Percentiles rank a stretch among this genome's conserved stretches.
phyloP scores from a whole-genome alignment of 2,797 vertebrate species.

The Chelidonichthys spinosus region DNA sequence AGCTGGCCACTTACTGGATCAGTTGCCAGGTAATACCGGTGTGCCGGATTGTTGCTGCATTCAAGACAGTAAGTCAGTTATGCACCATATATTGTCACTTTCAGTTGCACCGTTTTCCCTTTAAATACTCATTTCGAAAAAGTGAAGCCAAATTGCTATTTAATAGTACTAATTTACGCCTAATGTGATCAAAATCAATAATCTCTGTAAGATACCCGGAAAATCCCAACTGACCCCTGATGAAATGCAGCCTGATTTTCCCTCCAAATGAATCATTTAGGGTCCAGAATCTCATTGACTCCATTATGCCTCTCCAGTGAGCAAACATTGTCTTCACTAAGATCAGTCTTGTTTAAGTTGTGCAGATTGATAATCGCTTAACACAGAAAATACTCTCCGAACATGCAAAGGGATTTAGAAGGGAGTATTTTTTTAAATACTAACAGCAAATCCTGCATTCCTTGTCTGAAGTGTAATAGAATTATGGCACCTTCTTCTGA shows the following conservation, averaged over 20 bases:
- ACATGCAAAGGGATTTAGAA: background rate
- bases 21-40: constrained; percentile 96
- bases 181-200: constrained; percentile 21
- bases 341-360: constrained; percentile 1
- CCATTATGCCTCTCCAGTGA: constrained; percentile 1
- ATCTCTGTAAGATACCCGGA: constrained; percentile 26
- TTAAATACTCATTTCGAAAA: background rate
- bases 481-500: background rate
- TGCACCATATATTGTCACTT: background rate
- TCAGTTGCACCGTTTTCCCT: background rate
- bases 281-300: constrained; percentile 13
- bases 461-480: constrained; percentile 7
- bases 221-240: constrained; percentile 13
- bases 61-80: constrained; percentile 49
- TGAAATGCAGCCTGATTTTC: constrained; percentile 32
- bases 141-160: background rate
- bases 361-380: background rate
- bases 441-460: background rate
- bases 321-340: constrained; percentile 7
- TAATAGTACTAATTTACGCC: constrained; percentile 13
- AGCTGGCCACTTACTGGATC: constrained; percentile 94
- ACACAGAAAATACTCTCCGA: background rate
- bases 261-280: constrained; percentile 28
- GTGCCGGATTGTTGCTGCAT: constrained; percentile 96
- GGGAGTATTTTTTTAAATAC: background rate